Evolutionary conservation across 1,140 invertebrate genomes (phyloP), one percentile per base, ranked within the genome.

Genomic region (Ptiloglossa arizonensis): DNA sequence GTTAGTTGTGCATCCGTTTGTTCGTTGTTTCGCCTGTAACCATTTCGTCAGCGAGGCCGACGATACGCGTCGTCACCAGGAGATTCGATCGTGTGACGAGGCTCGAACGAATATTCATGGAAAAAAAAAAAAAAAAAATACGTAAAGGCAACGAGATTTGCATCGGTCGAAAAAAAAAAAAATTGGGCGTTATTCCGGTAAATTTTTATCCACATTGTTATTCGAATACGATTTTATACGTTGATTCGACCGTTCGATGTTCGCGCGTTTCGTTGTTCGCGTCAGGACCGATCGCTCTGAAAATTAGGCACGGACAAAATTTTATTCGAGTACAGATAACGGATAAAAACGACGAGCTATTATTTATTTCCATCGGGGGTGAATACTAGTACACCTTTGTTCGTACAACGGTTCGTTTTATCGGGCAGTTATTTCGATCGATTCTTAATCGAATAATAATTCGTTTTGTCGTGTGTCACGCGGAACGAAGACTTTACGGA

Each of bases 1-100:
- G 78, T 86, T 91, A 90, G 89, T 81, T 87, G 82, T 90, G 90
- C 90, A 90, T 91, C 88, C 80, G 73, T 76, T 76, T 87, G 87
- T 85, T 90, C 83, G 82, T 88, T 88, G 81, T 79, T 83, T 44
- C 79, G 71, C 72, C 81, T 76, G 75, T 85, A 82, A 83, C 80
- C 64, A 72, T 84, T 80, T 78, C 72, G 63, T 83, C 68, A 67
- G 19, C 77, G 38, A 68, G 52, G 22, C 44, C 15, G 68, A 63
- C 35, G 22, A 59, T 29, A 29, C 17, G 32, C 22, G 29, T 24
- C 57, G 38, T 62, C 29, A 24, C 57, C n/a, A 32, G 11, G 50
- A 41, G 22, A 46, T 38, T 6, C 24, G 24, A 15, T 50, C 24
- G 38, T 27, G 24, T 66, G 63, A 64, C 62, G 62, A 48, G 24